Percentiles rank a stretch among this genome's conserved stretches.
Evolutionary conservation across 2,888 invertebrate species (phyloP).

Genomic region (Sarcophaga carnaria): DNA sequence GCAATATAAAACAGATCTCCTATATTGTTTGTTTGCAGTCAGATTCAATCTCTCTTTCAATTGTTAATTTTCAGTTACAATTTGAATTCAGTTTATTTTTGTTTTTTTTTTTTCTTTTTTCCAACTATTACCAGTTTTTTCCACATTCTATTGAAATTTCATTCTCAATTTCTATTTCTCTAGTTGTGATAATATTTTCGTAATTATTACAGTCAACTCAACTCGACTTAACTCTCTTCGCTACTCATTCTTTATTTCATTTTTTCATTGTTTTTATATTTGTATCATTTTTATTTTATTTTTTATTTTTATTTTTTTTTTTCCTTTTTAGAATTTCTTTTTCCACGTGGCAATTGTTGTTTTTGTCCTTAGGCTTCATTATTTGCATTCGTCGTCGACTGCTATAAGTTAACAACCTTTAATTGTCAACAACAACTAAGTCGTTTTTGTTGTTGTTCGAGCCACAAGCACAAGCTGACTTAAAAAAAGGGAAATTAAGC

Average conservation of each 20-base stretch:
- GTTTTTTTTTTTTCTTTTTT: conserved; percentile 8
- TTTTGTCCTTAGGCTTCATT: conserved; percentile 58
- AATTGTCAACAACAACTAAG: conserved; percentile 19
- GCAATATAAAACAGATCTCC: neutral
- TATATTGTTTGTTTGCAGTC: conserved; percentile 41
- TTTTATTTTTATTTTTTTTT: too few relatives aligned
- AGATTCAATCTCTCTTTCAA: neutral
- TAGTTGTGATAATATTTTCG: conserved; percentile 54
- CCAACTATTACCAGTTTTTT: neutral
- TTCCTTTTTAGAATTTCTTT: neutral
- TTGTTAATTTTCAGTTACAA: neutral
- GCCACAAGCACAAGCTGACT: neutral
- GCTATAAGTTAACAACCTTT: conserved; percentile 61
- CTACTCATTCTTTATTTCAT: neutral
- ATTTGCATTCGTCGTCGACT: conserved; percentile 55
- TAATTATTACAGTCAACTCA: conserved; percentile 56
- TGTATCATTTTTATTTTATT: conserved; percentile 3
- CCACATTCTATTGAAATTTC: too few relatives aligned
- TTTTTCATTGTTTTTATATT: neutral
- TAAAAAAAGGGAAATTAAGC: neutral
- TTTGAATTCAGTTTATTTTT: conserved; percentile 20
- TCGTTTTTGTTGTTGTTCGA: neutral
- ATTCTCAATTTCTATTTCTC: neutral
- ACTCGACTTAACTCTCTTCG: too few relatives aligned
- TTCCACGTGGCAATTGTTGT: conserved; percentile 27